Conservation (phyloP, 2,113 vertebrate species). For the Penelope pileata region DNA sequence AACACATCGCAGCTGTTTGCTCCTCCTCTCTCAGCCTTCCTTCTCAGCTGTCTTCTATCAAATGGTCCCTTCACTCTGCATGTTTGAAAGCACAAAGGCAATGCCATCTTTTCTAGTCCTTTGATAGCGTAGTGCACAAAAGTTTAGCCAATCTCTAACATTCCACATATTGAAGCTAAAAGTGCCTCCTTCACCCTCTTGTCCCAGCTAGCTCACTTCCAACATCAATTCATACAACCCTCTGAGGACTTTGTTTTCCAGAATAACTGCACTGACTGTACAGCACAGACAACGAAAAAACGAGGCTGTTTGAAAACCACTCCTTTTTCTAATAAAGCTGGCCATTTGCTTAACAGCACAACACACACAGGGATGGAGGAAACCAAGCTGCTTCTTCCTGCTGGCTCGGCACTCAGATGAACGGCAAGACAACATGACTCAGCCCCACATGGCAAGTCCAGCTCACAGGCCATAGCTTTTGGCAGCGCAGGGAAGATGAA, state of each 20-base stretch:
- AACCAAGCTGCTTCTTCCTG: neutral
- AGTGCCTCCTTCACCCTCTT: neutral
- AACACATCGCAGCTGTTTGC: neutral
- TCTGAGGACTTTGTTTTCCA: neutral
- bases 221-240: neutral
- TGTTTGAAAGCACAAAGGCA: neutral
- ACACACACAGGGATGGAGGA: neutral
- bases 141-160: neutral
- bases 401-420: conserved; percentile 17
- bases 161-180: neutral
- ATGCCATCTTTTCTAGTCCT: neutral
- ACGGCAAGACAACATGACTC: conserved; percentile 51
- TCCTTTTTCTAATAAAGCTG: neutral
- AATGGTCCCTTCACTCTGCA: neutral
- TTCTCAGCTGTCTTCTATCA: neutral
- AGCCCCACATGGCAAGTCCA: conserved; percentile 24
- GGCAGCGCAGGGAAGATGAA: neutral
- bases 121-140: rapidly evolving
- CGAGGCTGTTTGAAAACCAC: neutral
- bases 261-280: neutral
- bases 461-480: neutral
- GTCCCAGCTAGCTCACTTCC: conserved; percentile 1
- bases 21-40: neutral
- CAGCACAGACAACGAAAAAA: neutral
- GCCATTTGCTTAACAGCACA: neutral